phyloP scores from a whole-genome alignment of 2,888 invertebrate species.

The Axea sp. region DNA sequence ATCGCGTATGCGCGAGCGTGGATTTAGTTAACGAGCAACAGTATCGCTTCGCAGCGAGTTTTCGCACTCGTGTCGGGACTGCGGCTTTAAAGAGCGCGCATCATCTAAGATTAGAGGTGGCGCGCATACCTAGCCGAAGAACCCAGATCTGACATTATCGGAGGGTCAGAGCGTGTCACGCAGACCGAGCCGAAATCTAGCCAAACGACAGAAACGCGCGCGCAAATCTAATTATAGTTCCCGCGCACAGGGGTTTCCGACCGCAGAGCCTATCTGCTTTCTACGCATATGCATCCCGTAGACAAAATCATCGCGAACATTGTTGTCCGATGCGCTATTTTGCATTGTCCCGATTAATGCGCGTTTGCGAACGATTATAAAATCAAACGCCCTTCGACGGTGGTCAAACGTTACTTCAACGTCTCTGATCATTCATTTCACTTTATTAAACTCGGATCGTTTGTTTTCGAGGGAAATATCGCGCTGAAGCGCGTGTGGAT shows the following conservation, averaged over 20 bases:
- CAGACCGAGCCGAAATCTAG: conserved; percentile 57
- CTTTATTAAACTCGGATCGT: too few relatives aligned
- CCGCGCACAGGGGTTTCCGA: conserved; percentile 54
- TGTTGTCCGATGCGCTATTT: conserved; percentile 26
- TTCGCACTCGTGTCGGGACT: conserved; percentile 54
- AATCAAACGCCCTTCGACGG: too few relatives aligned
- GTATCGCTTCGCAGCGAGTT: conserved; percentile 12
- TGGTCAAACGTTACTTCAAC: too few relatives aligned
- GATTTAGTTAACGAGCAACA: conserved; percentile 31
- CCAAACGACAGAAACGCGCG: conserved; percentile 53
- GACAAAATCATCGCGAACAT: conserved; percentile 21
- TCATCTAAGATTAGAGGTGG: conserved; percentile 75
- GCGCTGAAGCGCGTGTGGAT: too few relatives aligned
- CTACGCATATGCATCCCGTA: conserved; percentile 16
- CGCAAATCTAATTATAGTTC: conserved; percentile 64
- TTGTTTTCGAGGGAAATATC: too few relatives aligned
- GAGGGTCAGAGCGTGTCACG: conserved; percentile 73
- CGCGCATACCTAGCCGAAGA: conserved; percentile 71
- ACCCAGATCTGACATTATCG: conserved; percentile 74
- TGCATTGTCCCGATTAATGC: conserved; percentile 16
- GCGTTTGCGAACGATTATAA: too few relatives aligned
- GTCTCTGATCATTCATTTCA: too few relatives aligned
- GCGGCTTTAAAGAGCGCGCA: conserved; percentile 42
- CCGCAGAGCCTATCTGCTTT: conserved; percentile 52
- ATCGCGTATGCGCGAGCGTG: conserved; percentile 25